These are phyloP conservation scores for Epistrophe eligans DNA, from an alignment of 2,888 invertebrate genomes.

Conservation along the genomic window DNA sequence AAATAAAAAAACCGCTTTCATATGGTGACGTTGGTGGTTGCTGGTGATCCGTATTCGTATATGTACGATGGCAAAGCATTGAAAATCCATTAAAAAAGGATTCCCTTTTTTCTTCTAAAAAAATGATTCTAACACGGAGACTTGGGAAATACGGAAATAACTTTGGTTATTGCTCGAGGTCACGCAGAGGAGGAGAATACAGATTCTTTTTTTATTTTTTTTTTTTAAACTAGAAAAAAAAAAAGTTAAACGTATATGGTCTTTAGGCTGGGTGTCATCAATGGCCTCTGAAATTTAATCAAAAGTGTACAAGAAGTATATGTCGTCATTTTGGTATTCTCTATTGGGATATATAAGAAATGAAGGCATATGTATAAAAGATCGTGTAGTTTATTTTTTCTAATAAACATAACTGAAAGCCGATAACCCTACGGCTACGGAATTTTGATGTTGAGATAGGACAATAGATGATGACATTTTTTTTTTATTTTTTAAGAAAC, in stretches of 20 bases:
- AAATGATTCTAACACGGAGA: background rate
- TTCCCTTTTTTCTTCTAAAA: conserved; percentile 14
- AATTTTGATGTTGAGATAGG: conserved; percentile 32
- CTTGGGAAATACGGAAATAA: conserved; percentile 49
- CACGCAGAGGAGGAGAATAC: conserved; percentile 10
- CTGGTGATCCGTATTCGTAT: background rate
- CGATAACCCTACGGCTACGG: conserved; percentile 14
- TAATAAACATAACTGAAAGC: conserved; percentile 41
- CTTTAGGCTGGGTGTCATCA: conserved; percentile 33
- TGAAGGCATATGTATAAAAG: background rate
- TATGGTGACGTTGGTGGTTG: conserved; percentile 5
- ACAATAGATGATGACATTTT: conserved; percentile 20
- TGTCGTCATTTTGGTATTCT: conserved; percentile 37
- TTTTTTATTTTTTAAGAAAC: background rate
- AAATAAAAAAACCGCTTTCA: background rate
- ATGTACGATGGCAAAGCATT: conserved; percentile 44
- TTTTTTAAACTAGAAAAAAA: conserved; percentile 21
- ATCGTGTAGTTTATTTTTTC: conserved; percentile 20
- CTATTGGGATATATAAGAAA: background rate
- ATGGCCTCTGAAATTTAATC: conserved; percentile 67
- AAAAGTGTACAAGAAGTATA: conserved; percentile 42
- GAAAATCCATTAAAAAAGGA: conserved; percentile 67
- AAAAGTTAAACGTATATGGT: background rate
- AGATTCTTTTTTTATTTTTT: background rate
- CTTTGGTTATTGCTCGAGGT: conserved; percentile 42